phyloP scores from a whole-genome alignment of 2,113 vertebrate genomes.

The Podarcis muralis region DNA sequence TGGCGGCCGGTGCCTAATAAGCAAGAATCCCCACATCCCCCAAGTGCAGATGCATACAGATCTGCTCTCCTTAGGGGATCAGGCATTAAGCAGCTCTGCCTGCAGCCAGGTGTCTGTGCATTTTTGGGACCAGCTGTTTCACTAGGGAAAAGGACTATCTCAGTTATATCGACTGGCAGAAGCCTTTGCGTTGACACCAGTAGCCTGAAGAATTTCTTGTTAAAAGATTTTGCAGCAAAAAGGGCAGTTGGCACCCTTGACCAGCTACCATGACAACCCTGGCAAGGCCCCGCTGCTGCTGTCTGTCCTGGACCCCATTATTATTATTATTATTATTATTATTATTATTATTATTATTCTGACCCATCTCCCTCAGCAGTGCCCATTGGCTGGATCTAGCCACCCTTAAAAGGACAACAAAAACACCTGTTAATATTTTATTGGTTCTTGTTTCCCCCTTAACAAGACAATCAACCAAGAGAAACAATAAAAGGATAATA shows the following conservation, averaged over 20 bases:
- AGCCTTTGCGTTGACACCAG: not conserved
- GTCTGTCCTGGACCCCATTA: not conserved
- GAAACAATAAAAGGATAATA: no score
- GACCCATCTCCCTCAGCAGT: not conserved
- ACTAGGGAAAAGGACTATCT: not conserved
- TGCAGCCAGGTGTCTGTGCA: not conserved
- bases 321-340: not conserved
- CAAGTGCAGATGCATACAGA: not conserved
- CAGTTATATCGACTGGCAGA: not conserved
- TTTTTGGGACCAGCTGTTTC: not conserved
- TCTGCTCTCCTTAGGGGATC: not conserved
- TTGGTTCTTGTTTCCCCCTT: no score
- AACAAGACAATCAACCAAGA: no score
- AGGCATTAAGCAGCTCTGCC: not conserved
- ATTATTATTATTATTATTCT: no score
- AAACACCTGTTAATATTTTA: no score
- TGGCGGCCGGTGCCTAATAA: not conserved
- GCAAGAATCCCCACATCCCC: not conserved
- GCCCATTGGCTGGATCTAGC: not conserved
- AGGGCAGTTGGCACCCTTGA: no score
- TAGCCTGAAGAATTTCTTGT: not conserved
- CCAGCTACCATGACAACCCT: no score
- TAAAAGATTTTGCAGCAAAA: not conserved
- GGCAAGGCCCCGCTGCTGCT: not conserved
- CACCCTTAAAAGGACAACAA: not conserved